Evolutionary conservation across 2,888 invertebrate species (phyloP), one percentile per base, ranked within the genome.

Genomic region (Drosophila paramelanica): DNA sequence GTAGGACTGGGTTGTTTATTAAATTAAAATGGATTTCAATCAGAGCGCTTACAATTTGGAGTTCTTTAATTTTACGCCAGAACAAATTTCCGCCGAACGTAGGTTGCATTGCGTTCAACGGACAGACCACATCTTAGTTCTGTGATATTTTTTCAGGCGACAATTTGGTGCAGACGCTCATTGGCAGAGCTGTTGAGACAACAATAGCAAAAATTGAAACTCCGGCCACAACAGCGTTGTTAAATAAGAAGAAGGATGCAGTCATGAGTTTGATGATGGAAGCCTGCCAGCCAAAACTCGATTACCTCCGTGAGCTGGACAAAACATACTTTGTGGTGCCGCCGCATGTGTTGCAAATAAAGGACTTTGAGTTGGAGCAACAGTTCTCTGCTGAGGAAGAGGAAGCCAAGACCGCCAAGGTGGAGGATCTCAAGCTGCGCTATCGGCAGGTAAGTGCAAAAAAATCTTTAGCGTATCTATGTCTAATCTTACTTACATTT

Each of bases 251-350:
- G 3, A 82, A 87, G 38, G 75, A 76, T 0, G 50, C 51, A 2
- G 87, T 91, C 0, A 57, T 74, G 1, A n/a, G 70, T 3, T 75
- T 83, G 5, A 85, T 92, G 47, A 64, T 72, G 33, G 46, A 61
- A 0, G 55, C 81, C 3, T 84, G 90, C 43, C 65, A 71, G 5
- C 23, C 50, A 3, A 80, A 77, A 5, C 61, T 91, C 0, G 47
- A 71, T 10, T 20, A 14, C 0, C 68, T 91, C 1, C 68, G 81
- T 3, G 57, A 78, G 4, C 46, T 91, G 27, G 90, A 91, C 61
- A 73, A 72, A 17, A 73, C 79, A 13, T 70, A 83, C 55, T 91
- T 92, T 55, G 69, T 74, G 0, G 81, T 92, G 31, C 92, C 92
- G 0, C 70, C 84, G 3, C 82, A 92, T 80, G 89, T 92, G 5